phyloP scores from a whole-genome alignment of 1,140 invertebrate species.

The Diorhabda sublineata region DNA sequence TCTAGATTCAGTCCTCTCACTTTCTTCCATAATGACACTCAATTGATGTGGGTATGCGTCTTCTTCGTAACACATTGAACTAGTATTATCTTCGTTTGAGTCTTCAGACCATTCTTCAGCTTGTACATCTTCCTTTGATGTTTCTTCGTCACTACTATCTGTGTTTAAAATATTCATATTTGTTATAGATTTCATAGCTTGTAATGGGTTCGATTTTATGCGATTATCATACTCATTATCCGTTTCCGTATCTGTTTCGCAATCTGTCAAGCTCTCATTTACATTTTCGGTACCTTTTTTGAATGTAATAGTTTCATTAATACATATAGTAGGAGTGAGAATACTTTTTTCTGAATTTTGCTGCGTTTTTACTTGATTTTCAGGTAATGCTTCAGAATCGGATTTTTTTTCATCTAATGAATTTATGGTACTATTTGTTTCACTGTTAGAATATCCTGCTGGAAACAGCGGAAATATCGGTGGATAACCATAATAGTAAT shows the following conservation, averaged over 20 bases:
- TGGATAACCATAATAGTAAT: constrained; percentile 41
- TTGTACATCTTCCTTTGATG: constrained; percentile 21
- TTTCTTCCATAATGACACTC: constrained; percentile 57
- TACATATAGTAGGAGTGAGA: constrained; percentile 26
- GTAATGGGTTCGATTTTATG: constrained; percentile 25
- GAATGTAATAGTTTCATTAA: background rate
- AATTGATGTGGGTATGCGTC: constrained; percentile 47
- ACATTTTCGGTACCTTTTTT: constrained; percentile 14
- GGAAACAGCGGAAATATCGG: constrained; percentile 36
- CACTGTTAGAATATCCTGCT: constrained; percentile 33
- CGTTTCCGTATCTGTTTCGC: constrained; percentile 26
- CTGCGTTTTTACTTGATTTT: background rate
- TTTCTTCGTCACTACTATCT: constrained; percentile 6
- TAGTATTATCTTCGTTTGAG: constrained; percentile 31
- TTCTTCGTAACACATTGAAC: constrained; percentile 28
- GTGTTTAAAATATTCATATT: constrained; percentile 49
- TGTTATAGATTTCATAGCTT: constrained; percentile 51
- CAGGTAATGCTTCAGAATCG: background rate
- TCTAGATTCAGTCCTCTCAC: constrained; percentile 44
- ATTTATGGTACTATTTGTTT: constrained; percentile 42
- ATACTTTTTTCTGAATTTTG: constrained; percentile 27
- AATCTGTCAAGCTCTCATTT: constrained; percentile 20
- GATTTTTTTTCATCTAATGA: constrained; percentile 48
- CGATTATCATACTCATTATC: constrained; percentile 13
- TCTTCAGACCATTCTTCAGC: constrained; percentile 27